Base-by-base conservation (phyloP, 1,140 invertebrate genomes). In the Aphaenogaster ashmeadi region DNA sequence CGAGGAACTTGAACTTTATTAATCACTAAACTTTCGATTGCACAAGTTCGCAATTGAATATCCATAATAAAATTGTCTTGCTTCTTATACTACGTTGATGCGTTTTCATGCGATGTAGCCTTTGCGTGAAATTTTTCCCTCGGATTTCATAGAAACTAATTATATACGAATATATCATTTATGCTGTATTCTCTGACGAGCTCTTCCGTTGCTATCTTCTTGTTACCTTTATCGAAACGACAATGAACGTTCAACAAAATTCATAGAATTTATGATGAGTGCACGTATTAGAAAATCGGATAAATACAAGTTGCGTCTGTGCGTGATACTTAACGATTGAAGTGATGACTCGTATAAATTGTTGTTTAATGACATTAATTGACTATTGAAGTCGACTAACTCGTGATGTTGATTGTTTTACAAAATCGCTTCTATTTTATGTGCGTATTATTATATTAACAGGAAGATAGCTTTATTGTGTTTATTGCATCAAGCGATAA, bases 171-270 rank as follows among this genome's bases (percentile, higher is more conserved):
- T 87, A 47, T 81, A 72, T 79, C 27, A 56, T 52, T 56, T 77
- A 67, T 71, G 66, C 47, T 88, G 50, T 83, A 89, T 74, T 75
- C 58, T 56, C 87, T 69, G 69, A 87, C 56, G 44, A 74, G 79
- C 62, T 90, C 67, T 72, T 64, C 15, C 80, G 41, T 27, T 74
- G 89, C 74, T 90, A 90, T 87, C 80, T 90, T 90, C 86, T 79
- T 79, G 83, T 79, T 78, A 75, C 18, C 4, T 41, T 75, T 74
- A 84, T 75, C 33, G 52, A 60, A 52, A 77, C 2, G 33, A 77
- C 0, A 36, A 21, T 47, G 7, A 8, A 52, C 7, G 4, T 60
- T 44, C 15, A 27, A 77, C 33, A 54, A 69, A 81, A 44, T 69
- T 80, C 8, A 33, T 44, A 6, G 15, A 41, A 33, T 54, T 69